Percentiles rank a stretch among this genome's conserved stretches.
phyloP scores from a whole-genome alignment of 2,113 vertebrate genomes.

The Notothenia rossii region DNA sequence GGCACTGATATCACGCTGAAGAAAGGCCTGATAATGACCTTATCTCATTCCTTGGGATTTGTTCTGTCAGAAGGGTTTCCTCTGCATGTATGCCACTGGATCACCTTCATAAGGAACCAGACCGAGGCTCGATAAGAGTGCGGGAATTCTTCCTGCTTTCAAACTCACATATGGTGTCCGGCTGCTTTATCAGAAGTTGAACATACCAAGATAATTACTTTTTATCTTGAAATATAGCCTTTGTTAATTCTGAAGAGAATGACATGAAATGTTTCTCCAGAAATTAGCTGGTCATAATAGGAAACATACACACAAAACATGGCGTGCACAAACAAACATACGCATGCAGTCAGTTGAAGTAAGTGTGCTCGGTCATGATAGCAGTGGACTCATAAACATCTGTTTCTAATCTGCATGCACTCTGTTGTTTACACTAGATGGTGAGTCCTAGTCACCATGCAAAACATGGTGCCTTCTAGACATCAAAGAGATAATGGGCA shows the following conservation, averaged over 20 bases:
- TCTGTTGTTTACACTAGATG: constrained; percentile 71
- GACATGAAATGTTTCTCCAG: constrained; percentile 61
- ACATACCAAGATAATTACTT: constrained; percentile 34
- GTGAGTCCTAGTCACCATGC: constrained; percentile 51
- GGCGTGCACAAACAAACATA: constrained; percentile 34
- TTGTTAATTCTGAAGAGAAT: constrained; percentile 42
- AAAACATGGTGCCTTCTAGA: constrained; percentile 53
- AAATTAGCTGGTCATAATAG: constrained; percentile 73
- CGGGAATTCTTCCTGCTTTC: constrained; percentile 19
- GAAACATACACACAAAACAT: constrained; percentile 64
- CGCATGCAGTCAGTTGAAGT: constrained; percentile 41
- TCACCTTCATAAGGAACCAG: constrained; percentile 54
- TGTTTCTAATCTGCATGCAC: constrained; percentile 75
- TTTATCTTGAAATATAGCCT: constrained; percentile 39
- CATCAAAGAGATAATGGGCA: constrained; percentile 48
- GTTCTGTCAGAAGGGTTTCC: constrained; percentile 56
- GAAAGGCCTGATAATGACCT: constrained; percentile 53
- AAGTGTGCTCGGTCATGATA: constrained; percentile 71
- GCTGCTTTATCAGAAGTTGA: constrained; percentile 34
- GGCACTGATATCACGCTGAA: constrained; percentile 28
- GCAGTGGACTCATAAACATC: constrained; percentile 75
- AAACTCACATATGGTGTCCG: constrained; percentile 25
- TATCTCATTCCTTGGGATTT: constrained; percentile 59
- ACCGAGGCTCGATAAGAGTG: constrained; percentile 52
- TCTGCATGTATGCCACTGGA: constrained; percentile 46